Conservation (phyloP, 1,140 invertebrate species). For the Paramacrobiotus metropolitanus region DNA sequence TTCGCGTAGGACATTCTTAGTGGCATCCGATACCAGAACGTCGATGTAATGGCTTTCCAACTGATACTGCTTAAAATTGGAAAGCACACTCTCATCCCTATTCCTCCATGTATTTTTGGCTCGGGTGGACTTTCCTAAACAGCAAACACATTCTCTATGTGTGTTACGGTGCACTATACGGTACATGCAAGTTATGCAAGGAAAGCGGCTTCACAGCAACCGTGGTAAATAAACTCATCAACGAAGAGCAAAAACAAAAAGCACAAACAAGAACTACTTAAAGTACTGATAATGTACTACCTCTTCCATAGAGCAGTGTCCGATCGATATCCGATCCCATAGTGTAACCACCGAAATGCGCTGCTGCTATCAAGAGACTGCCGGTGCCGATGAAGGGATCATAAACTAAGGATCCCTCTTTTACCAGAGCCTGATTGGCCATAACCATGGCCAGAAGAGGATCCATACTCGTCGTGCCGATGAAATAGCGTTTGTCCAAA, state of each 20-base stretch:
- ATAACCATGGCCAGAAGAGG: constrained; percentile 68
- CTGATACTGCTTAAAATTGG: constrained; percentile 67
- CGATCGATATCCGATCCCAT: constrained; percentile 80
- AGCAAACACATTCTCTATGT: constrained; percentile 8
- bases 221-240: constrained; percentile 7
- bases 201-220: no score
- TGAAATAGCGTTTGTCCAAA: constrained; percentile 69
- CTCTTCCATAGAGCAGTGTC: constrained; percentile 65
- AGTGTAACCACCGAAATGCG: constrained; percentile 68
- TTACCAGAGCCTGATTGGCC: constrained; percentile 68
- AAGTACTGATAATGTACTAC: constrained; percentile 37
- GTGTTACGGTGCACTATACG: no score
- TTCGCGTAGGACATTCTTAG: constrained; percentile 47
- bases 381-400: constrained; percentile 88
- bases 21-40: constrained; percentile 67
- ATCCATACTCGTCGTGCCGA: constrained; percentile 94
- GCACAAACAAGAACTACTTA: constrained; percentile 8
- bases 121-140: constrained; percentile 24
- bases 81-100: constrained; percentile 54
- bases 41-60: constrained; percentile 50
- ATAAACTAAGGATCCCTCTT: constrained; percentile 44
- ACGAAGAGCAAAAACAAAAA: constrained; percentile 6
- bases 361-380: constrained; percentile 66
- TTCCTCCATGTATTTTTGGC: constrained; percentile 35
- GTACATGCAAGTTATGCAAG: no score